phyloP scores from a whole-genome alignment of 2,888 invertebrate genomes.

The Trachelus iudaicus region DNA sequence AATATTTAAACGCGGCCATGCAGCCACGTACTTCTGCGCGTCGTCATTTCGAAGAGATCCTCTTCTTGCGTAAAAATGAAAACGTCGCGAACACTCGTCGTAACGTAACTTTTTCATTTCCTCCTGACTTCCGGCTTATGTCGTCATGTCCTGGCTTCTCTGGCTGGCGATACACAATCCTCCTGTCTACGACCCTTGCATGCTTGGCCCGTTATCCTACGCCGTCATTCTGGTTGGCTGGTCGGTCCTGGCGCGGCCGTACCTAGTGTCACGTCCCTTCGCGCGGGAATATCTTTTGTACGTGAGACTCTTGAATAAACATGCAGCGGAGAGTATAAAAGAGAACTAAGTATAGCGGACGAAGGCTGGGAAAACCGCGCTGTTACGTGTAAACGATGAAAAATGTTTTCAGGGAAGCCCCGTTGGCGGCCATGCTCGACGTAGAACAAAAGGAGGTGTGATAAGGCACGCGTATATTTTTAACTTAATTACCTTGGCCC shows the following conservation, averaged over 20 bases:
- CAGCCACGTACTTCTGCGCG: not conserved
- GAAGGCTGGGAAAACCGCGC: conserved; percentile 28
- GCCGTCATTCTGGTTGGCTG: not conserved
- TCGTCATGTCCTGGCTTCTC: conserved; percentile 29
- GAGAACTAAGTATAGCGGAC: conserved; percentile 34
- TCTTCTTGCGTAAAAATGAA: not conserved
- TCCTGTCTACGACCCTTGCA: not conserved
- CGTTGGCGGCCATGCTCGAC: conserved; percentile 12
- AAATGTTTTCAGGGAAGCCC: conserved; percentile 44
- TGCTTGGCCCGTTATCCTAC: conserved; percentile 15
- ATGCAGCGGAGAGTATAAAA: conserved; percentile 49
- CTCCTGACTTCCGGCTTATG: conserved; percentile 53
- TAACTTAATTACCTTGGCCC: conserved; percentile 19
- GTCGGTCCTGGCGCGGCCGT: not conserved
- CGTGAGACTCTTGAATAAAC: conserved; percentile 64
- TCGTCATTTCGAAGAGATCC: not conserved
- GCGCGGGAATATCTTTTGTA: conserved; percentile 58
- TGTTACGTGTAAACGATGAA: conserved; percentile 59
- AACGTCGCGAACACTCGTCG: not conserved
- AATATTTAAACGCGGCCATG: not conserved
- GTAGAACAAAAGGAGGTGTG: conserved; percentile 28
- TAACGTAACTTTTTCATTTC: conserved; percentile 61
- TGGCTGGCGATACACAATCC: conserved; percentile 24
- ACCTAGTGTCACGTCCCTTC: not conserved
- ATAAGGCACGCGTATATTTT: conserved; percentile 40